A percentile compares a stretch with the other conserved stretches of the same genome.
Evolutionary conservation across 2,888 invertebrate genomes (phyloP).

Genomic region (Polymixis lichenea): DNA sequence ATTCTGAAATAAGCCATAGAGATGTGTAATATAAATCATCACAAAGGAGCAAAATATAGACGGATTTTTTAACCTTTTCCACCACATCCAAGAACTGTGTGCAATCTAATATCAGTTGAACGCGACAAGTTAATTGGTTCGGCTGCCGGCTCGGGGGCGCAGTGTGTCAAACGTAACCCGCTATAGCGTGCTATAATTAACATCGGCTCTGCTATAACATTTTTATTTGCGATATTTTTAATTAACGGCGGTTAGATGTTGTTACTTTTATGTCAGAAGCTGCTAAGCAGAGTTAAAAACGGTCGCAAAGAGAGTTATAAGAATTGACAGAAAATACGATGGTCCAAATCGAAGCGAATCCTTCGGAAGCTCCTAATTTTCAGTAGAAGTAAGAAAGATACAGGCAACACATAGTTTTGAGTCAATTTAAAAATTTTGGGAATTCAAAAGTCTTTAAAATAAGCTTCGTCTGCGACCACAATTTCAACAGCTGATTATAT

Average conservation of each 20-base stretch:
- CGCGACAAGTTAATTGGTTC: constrained; percentile 62
- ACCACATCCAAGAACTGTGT: constrained; percentile 12
- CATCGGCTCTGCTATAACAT: constrained; percentile 12
- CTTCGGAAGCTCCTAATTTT: not conserved
- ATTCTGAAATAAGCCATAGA: too few species aligned
- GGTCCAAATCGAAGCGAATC: not conserved
- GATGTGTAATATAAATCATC: too few species aligned
- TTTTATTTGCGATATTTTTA: constrained; percentile 18
- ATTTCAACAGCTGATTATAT: not conserved
- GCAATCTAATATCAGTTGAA: constrained; percentile 50
- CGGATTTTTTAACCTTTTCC: constrained; percentile 1
- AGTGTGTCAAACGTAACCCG: constrained; percentile 32
- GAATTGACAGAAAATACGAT: too few species aligned
- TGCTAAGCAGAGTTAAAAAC: not conserved
- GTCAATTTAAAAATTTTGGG: not conserved
- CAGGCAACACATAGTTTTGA: not conserved
- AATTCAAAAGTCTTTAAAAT: not conserved
- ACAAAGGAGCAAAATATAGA: not conserved
- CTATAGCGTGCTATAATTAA: constrained; percentile 23
- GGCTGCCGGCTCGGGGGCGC: constrained; percentile 23
- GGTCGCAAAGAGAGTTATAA: not conserved
- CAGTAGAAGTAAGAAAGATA: not conserved
- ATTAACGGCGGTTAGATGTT: constrained; percentile 10
- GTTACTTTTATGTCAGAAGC: not conserved
- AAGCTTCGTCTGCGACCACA: not conserved